phyloP scores from a whole-genome alignment of 2,113 vertebrate species.

The Lamprotornis superbus region DNA sequence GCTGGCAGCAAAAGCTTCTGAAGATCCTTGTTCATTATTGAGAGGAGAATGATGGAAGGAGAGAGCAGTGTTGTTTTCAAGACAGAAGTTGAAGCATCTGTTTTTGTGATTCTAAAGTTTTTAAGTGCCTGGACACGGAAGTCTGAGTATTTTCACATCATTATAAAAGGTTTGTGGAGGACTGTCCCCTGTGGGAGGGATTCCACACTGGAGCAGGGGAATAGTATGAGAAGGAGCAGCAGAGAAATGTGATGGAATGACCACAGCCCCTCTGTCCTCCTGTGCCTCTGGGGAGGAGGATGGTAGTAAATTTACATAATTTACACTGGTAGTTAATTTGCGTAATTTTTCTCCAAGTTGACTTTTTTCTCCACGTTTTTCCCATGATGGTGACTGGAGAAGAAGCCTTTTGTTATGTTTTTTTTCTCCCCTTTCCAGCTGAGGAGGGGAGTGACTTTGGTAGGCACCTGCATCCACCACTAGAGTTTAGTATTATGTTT shows the following conservation, averaged over 20 bases:
- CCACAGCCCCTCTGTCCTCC: not conserved
- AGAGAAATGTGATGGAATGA: rapidly evolving
- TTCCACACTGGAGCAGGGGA: not conserved
- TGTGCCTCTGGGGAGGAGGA: not conserved
- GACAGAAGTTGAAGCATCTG: not conserved
- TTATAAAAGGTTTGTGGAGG: not conserved
- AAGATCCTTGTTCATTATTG: not conserved
- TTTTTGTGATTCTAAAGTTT: not conserved
- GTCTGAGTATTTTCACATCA: not conserved
- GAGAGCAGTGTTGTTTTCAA: not conserved
- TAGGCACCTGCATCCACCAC: not conserved
- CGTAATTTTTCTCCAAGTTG: not conserved
- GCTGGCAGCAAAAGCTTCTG: not conserved
- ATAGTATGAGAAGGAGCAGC: not conserved
- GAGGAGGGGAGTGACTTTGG: not conserved
- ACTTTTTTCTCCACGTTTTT: not conserved
- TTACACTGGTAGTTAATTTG: not conserved
- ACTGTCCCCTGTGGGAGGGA: not conserved
- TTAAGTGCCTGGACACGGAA: not conserved
- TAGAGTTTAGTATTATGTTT: not conserved
- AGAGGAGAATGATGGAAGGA: not conserved
- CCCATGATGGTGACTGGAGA: not conserved
- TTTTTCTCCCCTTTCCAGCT: not conserved
- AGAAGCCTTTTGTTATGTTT: not conserved
- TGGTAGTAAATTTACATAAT: not conserved